These are phyloP conservation scores for Etheostoma perlongum DNA, from an alignment of 2,797 vertebrate genomes.

Conservation along the genomic window DNA sequence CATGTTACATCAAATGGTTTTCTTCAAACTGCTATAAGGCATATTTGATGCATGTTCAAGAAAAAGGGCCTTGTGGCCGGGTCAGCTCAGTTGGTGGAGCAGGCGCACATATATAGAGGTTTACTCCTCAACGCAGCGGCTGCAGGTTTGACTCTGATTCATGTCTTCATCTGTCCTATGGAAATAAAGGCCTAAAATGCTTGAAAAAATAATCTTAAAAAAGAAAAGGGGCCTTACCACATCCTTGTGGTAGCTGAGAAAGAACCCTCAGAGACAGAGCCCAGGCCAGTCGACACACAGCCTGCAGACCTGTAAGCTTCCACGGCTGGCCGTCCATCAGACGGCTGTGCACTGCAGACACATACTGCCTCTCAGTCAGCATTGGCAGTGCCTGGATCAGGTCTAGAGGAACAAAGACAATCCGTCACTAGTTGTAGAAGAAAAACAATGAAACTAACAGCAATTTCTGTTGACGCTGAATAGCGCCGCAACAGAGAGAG, in stretches of 20 bases:
- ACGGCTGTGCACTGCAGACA: slow-evolving; percentile 91
- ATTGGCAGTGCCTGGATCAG: slow-evolving; percentile 91
- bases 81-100: no score
- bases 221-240: slow-evolving; percentile 81
- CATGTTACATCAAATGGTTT: background rate
- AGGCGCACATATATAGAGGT: no score
- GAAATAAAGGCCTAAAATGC: no score
- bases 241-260: slow-evolving; percentile 95
- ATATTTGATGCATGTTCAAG: background rate
- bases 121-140: no score
- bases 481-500: no score
- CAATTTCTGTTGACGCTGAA: background rate
- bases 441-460: background rate
- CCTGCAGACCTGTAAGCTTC: slow-evolving; percentile 95
- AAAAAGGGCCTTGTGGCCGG: background rate
- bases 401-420: slow-evolving; percentile 81
- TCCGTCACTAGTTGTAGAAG: slow-evolving; percentile 5
- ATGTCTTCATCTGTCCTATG: no score
- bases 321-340: slow-evolving; percentile 92
- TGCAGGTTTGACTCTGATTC: no score
- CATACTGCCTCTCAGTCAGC: slow-evolving; percentile 94
- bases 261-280: slow-evolving; percentile 93
- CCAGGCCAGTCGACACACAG: slow-evolving; percentile 94
- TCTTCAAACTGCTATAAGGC: background rate
- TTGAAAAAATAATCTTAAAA: no score